Base-by-base conservation (phyloP, 1,140 invertebrate species). In the Periplaneta americana region DNA sequence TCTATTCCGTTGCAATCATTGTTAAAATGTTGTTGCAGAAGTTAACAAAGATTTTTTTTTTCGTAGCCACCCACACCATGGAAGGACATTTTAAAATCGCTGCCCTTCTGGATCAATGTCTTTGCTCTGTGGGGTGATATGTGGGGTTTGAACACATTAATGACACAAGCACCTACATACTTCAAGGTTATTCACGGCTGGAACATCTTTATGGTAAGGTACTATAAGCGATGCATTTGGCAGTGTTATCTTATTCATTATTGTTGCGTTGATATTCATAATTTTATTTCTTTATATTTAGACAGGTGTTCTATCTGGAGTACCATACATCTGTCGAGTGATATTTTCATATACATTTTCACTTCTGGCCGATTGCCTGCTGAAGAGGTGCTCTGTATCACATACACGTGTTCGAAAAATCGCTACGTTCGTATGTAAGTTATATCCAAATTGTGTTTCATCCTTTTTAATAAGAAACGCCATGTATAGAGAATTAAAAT, bases 61-160 rank as follows among this genome's bases (percentile, higher is more conserved):
- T 57, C 94, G 89, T 83, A 91, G 86, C 86, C 87, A 2, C 87
- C 89, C 3, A 91, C 93, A 31, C 96, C 96, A 0, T 97, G 96
- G 96, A 88, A 86, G 34, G 83, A 87, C 1, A 95, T 98, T 77
- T 84, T 96, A 1, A 93, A 90, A 0, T 96, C 95, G 0, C 82
- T 89, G 1, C 93, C 95, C 0, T 90, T 98, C 1, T 97, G 95
- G 95, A 92, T 96, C 33, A 92, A 94, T 78, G 91, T 94, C 75
- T 85, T 94, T 0, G 92, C 93, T 1, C 95, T 98, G 86, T 94
- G 94, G 90, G 94, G 95, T 18, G 92, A 93, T 75, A 92, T 95
- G 84, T 98, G 96, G 96, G 95, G 95, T 3, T 92, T 96, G 37
- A 95, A 97, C 82, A 97, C 95, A 0, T 88, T 97, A 79, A 92